Percentiles rank a stretch among this genome's conserved stretches.
Evolutionary conservation across 2,113 vertebrate genomes (phyloP).

Genomic region (Corythoichthys haematopterus): DNA sequence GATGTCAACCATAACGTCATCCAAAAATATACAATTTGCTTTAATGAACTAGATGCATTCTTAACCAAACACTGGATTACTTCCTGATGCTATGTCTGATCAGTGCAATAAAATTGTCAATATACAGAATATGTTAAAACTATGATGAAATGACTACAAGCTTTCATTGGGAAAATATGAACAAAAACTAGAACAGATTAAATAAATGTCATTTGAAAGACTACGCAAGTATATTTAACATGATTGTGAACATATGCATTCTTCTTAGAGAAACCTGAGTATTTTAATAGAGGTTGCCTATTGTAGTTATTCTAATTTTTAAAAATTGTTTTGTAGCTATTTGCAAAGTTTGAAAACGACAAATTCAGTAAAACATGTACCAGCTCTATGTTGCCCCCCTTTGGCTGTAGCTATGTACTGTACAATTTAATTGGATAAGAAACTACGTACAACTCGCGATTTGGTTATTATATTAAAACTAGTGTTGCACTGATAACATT

Average conservation of each 20-base stretch:
- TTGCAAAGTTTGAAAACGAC: background rate
- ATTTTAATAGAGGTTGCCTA: conserved; percentile 52
- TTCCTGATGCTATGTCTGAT: conserved; percentile 52
- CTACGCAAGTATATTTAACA: conserved; percentile 56
- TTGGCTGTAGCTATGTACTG: conserved; percentile 33
- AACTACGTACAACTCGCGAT: conserved; percentile 13
- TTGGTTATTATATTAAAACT: conserved; percentile 5
- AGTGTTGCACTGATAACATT: too few relatives aligned
- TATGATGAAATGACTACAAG: conserved; percentile 46
- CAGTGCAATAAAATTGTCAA: conserved; percentile 56
- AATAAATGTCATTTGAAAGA: conserved; percentile 52
- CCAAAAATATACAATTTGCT: conserved; percentile 80
- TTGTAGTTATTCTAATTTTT: conserved; percentile 18
- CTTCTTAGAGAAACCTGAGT: conserved; percentile 70
- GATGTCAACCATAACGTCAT: conserved; percentile 37
- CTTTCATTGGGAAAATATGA: conserved; percentile 12
- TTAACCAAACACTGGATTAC: conserved; percentile 53
- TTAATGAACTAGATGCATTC: conserved; percentile 65
- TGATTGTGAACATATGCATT: conserved; percentile 57
- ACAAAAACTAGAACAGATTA: conserved; percentile 27
- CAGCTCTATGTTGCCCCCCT: conserved; percentile 15
- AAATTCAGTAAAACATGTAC: conserved; percentile 17
- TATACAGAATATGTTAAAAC: conserved; percentile 22
- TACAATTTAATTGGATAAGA: conserved; percentile 21
- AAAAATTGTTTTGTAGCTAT: background rate